phyloP scores from a whole-genome alignment of 2,113 vertebrate species.

The Hippocampus mohnikei region DNA sequence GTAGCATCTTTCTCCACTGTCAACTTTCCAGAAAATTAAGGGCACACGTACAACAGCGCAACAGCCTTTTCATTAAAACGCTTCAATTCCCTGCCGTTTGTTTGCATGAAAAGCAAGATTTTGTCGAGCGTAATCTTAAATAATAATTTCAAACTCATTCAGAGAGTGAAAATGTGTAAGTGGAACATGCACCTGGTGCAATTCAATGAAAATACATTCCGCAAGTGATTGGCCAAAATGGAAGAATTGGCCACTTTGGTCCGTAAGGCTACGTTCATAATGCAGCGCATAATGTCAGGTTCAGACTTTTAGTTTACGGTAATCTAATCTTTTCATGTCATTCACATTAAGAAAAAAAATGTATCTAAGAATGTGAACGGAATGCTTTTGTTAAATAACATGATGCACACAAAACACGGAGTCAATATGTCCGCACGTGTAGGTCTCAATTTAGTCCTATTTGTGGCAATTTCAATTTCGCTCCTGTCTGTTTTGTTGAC shows the following conservation, averaged over 20 bases:
- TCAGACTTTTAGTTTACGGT: no score
- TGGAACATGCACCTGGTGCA: not conserved
- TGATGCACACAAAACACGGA: no score
- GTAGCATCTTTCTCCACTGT: conserved; percentile 8
- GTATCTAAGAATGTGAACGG: no score
- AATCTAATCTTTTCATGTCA: no score
- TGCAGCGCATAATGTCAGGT: no score
- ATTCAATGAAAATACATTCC: not conserved
- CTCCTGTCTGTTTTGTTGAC: no score
- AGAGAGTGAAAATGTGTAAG: not conserved
- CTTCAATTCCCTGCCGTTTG: not conserved
- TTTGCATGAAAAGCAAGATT: not conserved
- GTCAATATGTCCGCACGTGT: no score
- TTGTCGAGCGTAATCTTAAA: not conserved
- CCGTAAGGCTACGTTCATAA: no score
- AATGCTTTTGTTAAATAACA: no score
- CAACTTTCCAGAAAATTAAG: conserved; percentile 4
- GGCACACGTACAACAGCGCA: not conserved
- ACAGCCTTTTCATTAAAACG: not conserved
- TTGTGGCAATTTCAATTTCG: no score
- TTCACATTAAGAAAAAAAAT: no score
- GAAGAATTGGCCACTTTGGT: not conserved
- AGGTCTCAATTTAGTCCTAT: no score
- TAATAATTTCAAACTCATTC: not conserved
- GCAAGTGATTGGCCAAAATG: not conserved